Evolutionary conservation across 2,888 invertebrate genomes (phyloP).

Genomic region (Cabera pusaria): DNA sequence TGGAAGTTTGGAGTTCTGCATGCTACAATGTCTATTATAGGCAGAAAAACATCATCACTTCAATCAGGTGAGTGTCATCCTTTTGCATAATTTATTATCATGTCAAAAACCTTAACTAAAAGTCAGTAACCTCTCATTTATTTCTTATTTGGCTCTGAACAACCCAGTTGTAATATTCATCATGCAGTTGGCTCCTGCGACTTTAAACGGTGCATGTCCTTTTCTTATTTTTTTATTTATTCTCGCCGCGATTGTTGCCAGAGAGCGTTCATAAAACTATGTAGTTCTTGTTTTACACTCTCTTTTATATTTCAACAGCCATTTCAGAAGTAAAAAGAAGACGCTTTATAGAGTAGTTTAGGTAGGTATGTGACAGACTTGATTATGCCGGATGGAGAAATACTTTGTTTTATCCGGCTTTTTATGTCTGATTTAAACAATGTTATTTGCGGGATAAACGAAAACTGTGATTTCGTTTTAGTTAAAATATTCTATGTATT

Average conservation of each 20-base stretch:
- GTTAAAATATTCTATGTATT: too few species aligned
- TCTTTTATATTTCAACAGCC: conserved; percentile 67
- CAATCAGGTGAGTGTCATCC: too few species aligned
- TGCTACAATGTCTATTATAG: too few species aligned
- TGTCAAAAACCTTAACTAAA: conserved; percentile 9
- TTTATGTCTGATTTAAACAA: too few species aligned
- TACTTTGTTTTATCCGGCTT: too few species aligned
- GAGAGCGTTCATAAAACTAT: conserved; percentile 71
- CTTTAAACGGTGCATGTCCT: conserved; percentile 73
- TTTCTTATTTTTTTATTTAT: conserved; percentile 63
- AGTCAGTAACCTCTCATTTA: conserved; percentile 7
- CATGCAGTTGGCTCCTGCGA: conserved; percentile 67
- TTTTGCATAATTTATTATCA: too few species aligned
- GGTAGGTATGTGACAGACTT: background rate
- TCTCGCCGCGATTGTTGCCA: conserved; percentile 73
- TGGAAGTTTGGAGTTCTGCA: too few species aligned
- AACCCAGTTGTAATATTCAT: conserved; percentile 72
- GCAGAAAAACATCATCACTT: too few species aligned
- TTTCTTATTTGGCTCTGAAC: conserved; percentile 57
- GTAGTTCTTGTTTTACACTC: conserved; percentile 67
- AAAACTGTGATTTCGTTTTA: too few species aligned
- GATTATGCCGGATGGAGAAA: too few species aligned
- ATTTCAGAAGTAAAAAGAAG: conserved; percentile 53
- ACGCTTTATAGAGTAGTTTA: conserved; percentile 42
- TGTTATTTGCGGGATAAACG: too few species aligned